These are phyloP conservation scores for Lacerta viridis DNA, from an alignment of 2,797 vertebrate genomes.

Conservation along the genomic window DNA sequence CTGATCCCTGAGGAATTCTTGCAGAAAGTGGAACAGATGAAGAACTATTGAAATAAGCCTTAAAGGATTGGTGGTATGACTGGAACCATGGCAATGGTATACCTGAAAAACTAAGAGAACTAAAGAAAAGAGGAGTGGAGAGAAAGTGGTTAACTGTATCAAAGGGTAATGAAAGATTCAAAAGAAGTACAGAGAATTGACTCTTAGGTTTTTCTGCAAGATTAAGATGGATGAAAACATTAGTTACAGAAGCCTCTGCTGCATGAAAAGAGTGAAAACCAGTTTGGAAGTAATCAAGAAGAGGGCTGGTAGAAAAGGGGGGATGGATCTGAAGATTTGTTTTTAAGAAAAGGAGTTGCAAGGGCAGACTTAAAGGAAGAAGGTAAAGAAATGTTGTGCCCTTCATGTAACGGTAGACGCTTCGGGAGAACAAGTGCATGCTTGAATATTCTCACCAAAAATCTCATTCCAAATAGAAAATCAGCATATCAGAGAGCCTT, in stretches of 20 bases:
- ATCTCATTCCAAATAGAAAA: background rate
- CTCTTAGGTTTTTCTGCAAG: background rate
- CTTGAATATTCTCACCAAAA: background rate
- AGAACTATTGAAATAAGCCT: background rate
- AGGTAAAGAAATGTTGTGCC: background rate
- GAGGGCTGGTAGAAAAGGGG: background rate
- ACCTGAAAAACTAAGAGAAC: background rate
- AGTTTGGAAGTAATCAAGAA: background rate
- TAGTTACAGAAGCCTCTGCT: background rate
- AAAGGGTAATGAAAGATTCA: background rate
- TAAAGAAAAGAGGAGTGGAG: background rate
- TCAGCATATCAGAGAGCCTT: background rate
- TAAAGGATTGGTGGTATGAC: background rate
- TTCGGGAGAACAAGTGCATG: background rate
- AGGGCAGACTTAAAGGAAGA: background rate
- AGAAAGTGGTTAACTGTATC: background rate
- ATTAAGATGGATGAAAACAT: background rate
- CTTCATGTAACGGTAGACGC: background rate
- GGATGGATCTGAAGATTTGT: background rate
- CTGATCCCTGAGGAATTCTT: background rate
- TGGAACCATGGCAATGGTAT: background rate
- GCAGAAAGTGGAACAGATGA: background rate
- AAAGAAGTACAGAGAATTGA: background rate
- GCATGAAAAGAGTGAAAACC: background rate
- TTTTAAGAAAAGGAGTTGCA: background rate